Base-by-base conservation (phyloP, 2,888 invertebrate species). In the Quadriops clusia region DNA sequence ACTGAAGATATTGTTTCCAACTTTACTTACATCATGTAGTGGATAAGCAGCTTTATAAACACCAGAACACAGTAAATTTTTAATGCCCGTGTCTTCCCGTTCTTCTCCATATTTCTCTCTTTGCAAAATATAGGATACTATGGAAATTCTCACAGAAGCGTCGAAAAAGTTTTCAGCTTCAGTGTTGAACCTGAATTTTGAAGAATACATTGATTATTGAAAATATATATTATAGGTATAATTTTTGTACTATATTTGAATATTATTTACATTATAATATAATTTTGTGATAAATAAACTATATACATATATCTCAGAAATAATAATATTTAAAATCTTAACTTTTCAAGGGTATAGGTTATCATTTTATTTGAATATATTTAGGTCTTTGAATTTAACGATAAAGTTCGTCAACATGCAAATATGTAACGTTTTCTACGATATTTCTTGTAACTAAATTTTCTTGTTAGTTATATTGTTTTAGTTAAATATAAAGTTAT, bases 101-200 rank as follows among this genome's bases (percentile, higher is more conserved):
- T 68, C 67, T 14, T 64, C 62, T 2, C 68, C 65, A 51, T 74
- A 81, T 38, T 66, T 65, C 52, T 79, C 77, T 32, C 83, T 63
- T 42, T 80, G 72, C 43, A 85, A 61, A 54, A 85, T 81, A 54
- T 79, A 84, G 48, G 79, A 74, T 2, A 80, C 74, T 25, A 84
- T 74, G 43, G 72, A 67, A 32, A 74, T 73, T 38, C 77, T 64
- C 10, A 74, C 66, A 15, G 75, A 68, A 31, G 71, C 65, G 38
- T 72, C 69, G 53, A 84, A 82, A 54, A 80, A 80, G 37, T 72
- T 64, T n/a, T 71, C 68, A 43, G 69, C 66, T 16, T 72, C 64
- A 26, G 70, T 63, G 44, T 78, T 74, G 58, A 78, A 80, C 51
- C 77, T 77, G 31, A 40, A 44, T 41, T 32, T 29, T 37, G 13